Conservation (phyloP, 1,140 invertebrate genomes). For the Formica selysi region DNA sequence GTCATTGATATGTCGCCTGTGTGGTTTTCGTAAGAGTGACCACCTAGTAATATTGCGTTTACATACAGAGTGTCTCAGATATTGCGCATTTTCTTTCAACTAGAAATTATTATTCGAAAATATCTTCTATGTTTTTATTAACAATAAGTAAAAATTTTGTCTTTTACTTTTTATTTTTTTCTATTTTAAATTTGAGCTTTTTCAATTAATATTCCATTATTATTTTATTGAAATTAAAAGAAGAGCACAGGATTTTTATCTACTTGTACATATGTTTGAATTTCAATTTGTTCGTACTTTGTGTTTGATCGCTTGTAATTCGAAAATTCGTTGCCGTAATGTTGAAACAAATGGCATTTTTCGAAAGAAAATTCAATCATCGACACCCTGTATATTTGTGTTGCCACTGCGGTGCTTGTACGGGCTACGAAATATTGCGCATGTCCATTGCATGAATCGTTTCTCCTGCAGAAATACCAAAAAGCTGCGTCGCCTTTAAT, state of each 20-base stretch:
- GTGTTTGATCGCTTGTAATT: not conserved
- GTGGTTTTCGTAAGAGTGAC: constrained; percentile 4
- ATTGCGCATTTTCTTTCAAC: not conserved
- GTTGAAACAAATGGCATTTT: not conserved
- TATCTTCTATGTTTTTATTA: not conserved
- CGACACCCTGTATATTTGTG: not conserved
- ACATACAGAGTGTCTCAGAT: not conserved
- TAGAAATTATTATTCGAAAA: not conserved
- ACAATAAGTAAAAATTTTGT: not conserved
- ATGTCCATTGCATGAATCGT: not conserved
- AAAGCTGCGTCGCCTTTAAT: constrained; percentile 8
- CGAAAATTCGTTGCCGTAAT: not conserved
- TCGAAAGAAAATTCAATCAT: not conserved
- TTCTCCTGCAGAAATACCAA: not conserved
- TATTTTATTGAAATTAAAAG: not conserved
- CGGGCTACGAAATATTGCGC: constrained; percentile 15
- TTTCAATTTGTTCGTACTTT: not conserved
- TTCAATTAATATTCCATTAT: not conserved
- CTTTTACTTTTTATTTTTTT: not conserved
- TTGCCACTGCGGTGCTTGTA: constrained; percentile 1
- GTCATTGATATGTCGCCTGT: not conserved
- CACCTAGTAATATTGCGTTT: constrained; percentile 24
- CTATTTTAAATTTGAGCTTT: not conserved
- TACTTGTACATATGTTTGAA: not conserved
- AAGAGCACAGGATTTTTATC: not conserved